These are phyloP conservation scores for Channa maculata DNA, from an alignment of 2,113 vertebrate genomes.

Conservation along the genomic window DNA sequence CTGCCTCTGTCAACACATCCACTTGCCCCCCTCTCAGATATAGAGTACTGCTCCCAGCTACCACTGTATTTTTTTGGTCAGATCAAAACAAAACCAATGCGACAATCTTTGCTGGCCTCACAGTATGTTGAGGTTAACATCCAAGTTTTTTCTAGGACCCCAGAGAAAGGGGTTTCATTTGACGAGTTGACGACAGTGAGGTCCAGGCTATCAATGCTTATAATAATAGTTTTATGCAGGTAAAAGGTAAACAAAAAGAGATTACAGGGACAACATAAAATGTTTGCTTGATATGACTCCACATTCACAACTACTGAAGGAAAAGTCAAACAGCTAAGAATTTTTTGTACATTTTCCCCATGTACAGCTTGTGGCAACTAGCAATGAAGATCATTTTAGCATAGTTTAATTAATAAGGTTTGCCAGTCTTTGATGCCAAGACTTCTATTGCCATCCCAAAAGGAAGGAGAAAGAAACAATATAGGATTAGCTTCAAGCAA, in stretches of 20 bases:
- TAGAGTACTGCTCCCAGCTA: conserved; percentile 10
- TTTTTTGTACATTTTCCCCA: background rate
- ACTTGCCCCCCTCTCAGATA: background rate
- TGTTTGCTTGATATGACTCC: too few relatives aligned
- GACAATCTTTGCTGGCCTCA: background rate
- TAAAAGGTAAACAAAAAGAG: too few relatives aligned
- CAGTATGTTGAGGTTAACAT: background rate
- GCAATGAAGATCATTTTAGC: background rate
- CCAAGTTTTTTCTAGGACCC: background rate
- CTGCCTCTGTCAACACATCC: conserved; percentile 5
- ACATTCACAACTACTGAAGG: too few relatives aligned
- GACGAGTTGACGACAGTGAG: background rate
- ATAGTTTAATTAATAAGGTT: background rate
- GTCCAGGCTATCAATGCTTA: background rate
- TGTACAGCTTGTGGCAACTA: background rate
- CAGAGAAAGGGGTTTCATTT: background rate
- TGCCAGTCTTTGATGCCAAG: background rate
- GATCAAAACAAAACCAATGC: background rate
- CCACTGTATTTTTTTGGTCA: background rate
- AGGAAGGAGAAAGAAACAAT: background rate
- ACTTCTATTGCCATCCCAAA: background rate
- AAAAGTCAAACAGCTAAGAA: background rate
- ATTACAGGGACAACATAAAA: too few relatives aligned
- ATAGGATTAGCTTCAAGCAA: background rate
- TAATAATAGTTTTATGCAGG: too few relatives aligned